Evolutionary conservation across 2,113 vertebrate species (phyloP).

Genomic region (Salminus brasiliensis): DNA sequence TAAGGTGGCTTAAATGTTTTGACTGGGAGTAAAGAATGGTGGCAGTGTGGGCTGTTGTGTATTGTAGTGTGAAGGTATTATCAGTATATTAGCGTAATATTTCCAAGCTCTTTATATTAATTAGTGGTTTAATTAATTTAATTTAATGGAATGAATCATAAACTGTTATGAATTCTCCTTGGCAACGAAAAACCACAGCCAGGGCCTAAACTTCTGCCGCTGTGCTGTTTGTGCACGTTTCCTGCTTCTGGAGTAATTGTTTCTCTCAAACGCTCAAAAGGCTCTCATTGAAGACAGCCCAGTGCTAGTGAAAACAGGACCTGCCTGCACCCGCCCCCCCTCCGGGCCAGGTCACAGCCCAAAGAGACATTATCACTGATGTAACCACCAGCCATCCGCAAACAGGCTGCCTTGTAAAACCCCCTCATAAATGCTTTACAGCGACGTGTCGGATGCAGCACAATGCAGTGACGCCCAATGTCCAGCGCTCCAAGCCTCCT

Average conservation of each 20-base stretch:
- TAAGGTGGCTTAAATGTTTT: too few species aligned
- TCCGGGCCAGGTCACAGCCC: slow-evolving; percentile 63
- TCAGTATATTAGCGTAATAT: not conserved
- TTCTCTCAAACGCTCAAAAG: slow-evolving; percentile 68
- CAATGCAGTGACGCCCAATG: not conserved
- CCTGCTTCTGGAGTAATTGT: slow-evolving; percentile 77
- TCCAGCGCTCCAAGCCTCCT: not conserved
- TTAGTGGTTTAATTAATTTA: slow-evolving; percentile 14
- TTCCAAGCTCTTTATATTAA: not conserved
- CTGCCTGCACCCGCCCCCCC: slow-evolving; percentile 64
- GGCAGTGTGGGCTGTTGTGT: too few species aligned
- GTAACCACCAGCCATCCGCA: slow-evolving; percentile 2
- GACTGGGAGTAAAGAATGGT: too few species aligned
- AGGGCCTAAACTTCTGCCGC: slow-evolving; percentile 58
- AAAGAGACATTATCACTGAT: slow-evolving; percentile 62
- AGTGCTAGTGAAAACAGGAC: slow-evolving; percentile 81
- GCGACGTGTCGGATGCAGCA: not conserved
- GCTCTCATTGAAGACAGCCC: slow-evolving; percentile 68
- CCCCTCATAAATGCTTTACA: not conserved
- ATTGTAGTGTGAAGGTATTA: slow-evolving; percentile 12
- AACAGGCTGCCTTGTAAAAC: not conserved
- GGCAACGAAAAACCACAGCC: slow-evolving; percentile 54
- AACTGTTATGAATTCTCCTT: slow-evolving; percentile 37
- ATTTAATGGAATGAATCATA: too few species aligned
- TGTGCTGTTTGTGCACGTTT: slow-evolving; percentile 76